Conservation (phyloP, 2,113 vertebrate genomes). For the Phalacrocorax brasilianus region DNA sequence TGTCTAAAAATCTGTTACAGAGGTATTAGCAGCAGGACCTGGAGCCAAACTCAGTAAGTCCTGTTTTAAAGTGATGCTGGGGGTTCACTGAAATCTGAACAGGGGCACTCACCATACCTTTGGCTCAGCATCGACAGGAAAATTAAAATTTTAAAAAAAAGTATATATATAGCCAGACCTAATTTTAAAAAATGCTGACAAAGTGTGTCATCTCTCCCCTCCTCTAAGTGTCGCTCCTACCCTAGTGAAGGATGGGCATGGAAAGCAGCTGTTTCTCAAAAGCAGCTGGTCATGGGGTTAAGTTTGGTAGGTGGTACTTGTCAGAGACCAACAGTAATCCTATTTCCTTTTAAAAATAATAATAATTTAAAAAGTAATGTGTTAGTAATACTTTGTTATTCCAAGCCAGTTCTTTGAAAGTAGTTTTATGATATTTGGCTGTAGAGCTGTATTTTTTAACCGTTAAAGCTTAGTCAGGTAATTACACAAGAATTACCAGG, state of each 20-base stretch:
- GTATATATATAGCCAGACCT: not conserved
- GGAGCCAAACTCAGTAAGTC: not conserved
- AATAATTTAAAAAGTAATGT: not conserved
- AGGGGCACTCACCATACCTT: no score
- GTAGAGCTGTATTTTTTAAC: not conserved
- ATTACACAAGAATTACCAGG: not conserved
- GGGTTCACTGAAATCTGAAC: not conserved
- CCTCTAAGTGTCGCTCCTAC: not conserved
- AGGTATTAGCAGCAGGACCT: not conserved
- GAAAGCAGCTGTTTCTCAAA: not conserved
- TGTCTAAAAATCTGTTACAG: not conserved
- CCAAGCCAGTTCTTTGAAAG: not conserved
- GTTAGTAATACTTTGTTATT: not conserved
- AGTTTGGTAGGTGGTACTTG: not conserved
- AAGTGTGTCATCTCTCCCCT: not conserved
- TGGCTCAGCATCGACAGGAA: not conserved
- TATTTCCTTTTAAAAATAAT: not conserved
- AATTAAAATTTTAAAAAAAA: not conserved
- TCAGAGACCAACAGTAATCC: not conserved
- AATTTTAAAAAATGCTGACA: not conserved
- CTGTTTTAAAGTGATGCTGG: not conserved
- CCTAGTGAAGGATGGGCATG: not conserved
- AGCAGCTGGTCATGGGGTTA: not conserved
- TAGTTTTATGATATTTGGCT: not conserved
- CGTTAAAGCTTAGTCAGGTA: not conserved